Evolutionary conservation across 2,113 vertebrate species (phyloP).

Genomic region (chimpanzee (Pan troglodytes)): NHGRI_mPanTro3-v2.1_pri NC_072398.2:177606501-177607000

Average conservation of each 20-base stretch:
- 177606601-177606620: not conserved
- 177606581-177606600: not conserved
- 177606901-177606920: not conserved
- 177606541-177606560: not conserved
- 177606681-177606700: conserved; percentile 12
- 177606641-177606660: not conserved
- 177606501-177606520: not conserved
- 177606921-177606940: not conserved
- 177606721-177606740: not conserved
- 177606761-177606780: not conserved
- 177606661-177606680: conserved; percentile 15
- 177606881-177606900: not conserved
- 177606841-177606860: not conserved
- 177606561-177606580: not conserved
- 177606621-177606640: not conserved
- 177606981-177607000: not conserved
- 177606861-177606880: not conserved
- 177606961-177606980: not conserved
- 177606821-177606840: not conserved
- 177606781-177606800: not conserved
- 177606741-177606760: conserved; percentile 4
- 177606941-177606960: not conserved
- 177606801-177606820: not conserved
- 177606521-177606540: not conserved
- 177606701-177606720: conserved; percentile 6